Evolutionary conservation across 2,797 vertebrate genomes (phyloP), one percentile per base, ranked within the genome.

Genomic region (Phataginus tetradactyla): DNA sequence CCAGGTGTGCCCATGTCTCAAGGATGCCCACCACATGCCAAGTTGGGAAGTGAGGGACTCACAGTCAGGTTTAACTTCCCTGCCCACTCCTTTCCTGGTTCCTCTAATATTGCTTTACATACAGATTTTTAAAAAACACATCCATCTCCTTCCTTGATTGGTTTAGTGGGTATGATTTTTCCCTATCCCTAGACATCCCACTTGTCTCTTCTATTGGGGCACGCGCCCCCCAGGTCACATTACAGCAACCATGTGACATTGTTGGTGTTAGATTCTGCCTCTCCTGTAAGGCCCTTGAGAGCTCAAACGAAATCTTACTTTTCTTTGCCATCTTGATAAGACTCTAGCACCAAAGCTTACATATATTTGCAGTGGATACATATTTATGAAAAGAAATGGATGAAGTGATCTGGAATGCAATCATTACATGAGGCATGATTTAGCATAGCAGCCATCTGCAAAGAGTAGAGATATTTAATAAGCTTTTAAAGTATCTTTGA

Each of bases 331-430:
- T 59, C 18, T 39, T 37, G 42, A 74, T 68, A 89, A 39, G 27
- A 71, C 86, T 78, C 64, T 72, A 91, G 42, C 12, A 78, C 71
- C n/a, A 87, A 17, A 64, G 18, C n/a, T 74, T 63, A 75, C 18
- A 17, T 10, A 18, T 77, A 59, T 34, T 90, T 57, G 63, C 78
- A 84, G 27, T 71, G 72, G 27, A 53, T 78, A 79, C 37, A 29
- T 87, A n/a, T 68, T 96, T 72, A 29, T 72, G 12, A 86, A 94
- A 90, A 90, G 49, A 69, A 92, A 80, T 90, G 59, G 37, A 90
- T 14, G 18, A 79, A 75, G 55, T 51, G 13, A 85, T 81, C 45
- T 86, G 10, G 37, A 86, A 79, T 78, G 55, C 77, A 51, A 71
- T 86, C 32, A 61, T 55, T 86, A 75, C 91, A 57, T 66, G 79